Conservation (phyloP, 2,888 invertebrate genomes). For the Syrphus vitripennis region DNA sequence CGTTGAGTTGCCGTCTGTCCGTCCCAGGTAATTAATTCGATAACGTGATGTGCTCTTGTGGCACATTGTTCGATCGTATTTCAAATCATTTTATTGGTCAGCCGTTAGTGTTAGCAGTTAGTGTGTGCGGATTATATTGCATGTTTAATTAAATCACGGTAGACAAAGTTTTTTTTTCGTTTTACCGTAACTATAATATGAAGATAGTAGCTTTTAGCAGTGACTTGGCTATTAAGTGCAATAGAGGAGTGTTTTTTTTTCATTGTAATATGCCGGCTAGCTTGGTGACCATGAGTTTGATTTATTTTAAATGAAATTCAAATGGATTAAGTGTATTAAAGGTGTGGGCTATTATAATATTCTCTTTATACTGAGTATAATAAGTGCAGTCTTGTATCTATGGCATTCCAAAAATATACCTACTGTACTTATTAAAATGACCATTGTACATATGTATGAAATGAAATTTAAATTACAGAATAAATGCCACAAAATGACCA, state of each 20-base stretch:
- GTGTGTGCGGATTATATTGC: background rate
- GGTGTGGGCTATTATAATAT: background rate
- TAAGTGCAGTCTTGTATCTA: background rate
- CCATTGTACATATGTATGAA: background rate
- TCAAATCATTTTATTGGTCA: slow-evolving; percentile 50
- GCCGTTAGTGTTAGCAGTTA: background rate
- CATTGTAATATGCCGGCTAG: background rate
- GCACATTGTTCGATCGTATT: slow-evolving; percentile 44
- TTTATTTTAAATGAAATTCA: slow-evolving; percentile 32
- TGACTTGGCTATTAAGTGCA: slow-evolving; percentile 14
- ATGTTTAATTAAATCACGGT: slow-evolving; percentile 2
- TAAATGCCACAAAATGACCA: background rate
- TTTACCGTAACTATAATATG: slow-evolving; percentile 6
- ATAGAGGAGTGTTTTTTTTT: slow-evolving; percentile 41
- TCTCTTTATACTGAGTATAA: background rate
- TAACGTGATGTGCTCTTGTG: slow-evolving; percentile 61
- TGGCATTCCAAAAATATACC: background rate
- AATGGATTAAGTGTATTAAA: background rate
- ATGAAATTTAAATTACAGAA: background rate
- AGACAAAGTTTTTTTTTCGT: slow-evolving; percentile 7
- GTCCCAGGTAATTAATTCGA: slow-evolving; percentile 58
- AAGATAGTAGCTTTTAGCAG: slow-evolving; percentile 17
- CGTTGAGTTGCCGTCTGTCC: slow-evolving; percentile 17
- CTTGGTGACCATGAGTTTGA: slow-evolving; percentile 46
- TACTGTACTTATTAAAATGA: background rate